These are phyloP conservation scores for Ammospiza maritima DNA, from an alignment of 2,797 vertebrate genomes.

Conservation along the genomic window DNA sequence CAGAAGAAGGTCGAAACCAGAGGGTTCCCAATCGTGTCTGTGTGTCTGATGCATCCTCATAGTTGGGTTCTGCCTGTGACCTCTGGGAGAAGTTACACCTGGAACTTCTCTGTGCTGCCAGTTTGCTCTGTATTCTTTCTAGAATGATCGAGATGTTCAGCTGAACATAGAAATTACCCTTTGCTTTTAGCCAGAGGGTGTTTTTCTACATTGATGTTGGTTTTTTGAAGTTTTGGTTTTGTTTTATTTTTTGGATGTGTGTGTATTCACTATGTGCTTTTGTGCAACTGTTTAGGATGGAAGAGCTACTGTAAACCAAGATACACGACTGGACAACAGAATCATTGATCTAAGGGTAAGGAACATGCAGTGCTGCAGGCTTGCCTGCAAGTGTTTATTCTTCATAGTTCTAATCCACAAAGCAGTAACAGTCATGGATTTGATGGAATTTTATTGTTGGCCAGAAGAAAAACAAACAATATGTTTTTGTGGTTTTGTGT, in stretches of 20 bases:
- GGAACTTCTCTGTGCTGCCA: not conserved
- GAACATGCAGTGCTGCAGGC: not conserved
- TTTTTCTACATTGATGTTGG: not conserved
- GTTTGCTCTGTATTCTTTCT: not conserved
- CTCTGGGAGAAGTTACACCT: not conserved
- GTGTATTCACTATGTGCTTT: constrained; percentile 7
- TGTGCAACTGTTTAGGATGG: constrained; percentile 84
- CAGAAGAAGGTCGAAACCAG: not conserved
- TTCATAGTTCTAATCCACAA: not conserved
- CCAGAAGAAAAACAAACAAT: not conserved
- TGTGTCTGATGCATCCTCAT: not conserved
- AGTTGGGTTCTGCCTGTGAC: not conserved
- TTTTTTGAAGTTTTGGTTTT: not conserved
- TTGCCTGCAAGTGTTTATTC: not conserved
- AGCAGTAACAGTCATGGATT: not conserved
- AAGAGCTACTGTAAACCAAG: constrained; percentile 98
- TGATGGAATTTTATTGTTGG: not conserved
- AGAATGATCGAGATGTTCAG: not conserved
- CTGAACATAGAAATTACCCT: not conserved
- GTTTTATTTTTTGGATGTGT: not conserved
- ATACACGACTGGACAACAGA: constrained; percentile 97
- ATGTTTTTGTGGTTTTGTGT: not conserved
- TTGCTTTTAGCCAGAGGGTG: not conserved
- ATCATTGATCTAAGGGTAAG: constrained; percentile 97
- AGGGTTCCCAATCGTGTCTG: not conserved